Conservation (phyloP, 2,797 vertebrate genomes). For the Sebastes matsubarae region DNA sequence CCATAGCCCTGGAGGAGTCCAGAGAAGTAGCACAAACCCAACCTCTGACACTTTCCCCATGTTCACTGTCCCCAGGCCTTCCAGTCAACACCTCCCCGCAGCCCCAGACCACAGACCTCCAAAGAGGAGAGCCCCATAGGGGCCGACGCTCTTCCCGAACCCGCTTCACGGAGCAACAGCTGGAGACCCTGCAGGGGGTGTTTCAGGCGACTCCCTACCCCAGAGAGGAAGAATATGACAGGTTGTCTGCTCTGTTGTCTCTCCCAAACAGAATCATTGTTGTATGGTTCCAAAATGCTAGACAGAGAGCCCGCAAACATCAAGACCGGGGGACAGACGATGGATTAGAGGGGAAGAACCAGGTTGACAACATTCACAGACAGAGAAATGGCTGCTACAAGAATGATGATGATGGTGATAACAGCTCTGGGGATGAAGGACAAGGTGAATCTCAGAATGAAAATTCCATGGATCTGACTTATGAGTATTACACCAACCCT, state of each 20-base stretch:
- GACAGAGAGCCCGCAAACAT: constrained; percentile 96
- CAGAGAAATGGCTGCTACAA: constrained; percentile 91
- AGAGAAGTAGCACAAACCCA: constrained; percentile 86
- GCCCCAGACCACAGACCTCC: constrained; percentile 81
- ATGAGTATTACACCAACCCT: constrained; percentile 90
- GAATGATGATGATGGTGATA: constrained; percentile 83
- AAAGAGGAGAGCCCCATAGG: constrained; percentile 90
- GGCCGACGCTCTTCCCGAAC: constrained; percentile 94
- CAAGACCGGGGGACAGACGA: constrained; percentile 83
- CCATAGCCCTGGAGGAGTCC: constrained; percentile 91
- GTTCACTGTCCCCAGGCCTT: constrained; percentile 65
- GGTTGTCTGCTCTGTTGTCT: constrained; percentile 91
- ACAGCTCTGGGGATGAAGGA: constrained; percentile 79
- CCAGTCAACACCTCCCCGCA: constrained; percentile 52
- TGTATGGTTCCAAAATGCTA: constrained; percentile 98
- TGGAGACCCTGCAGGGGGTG: constrained; percentile 93
- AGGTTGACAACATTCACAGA: constrained; percentile 87
- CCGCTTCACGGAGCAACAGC: constrained; percentile 95
- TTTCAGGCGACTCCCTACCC: constrained; percentile 98
- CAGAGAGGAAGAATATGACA: constrained; percentile 98
- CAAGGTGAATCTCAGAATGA: constrained; percentile 92
- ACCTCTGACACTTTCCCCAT: constrained; percentile 73
- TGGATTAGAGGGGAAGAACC: constrained; percentile 59
- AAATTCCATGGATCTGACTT: constrained; percentile 92
- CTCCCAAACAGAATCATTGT: constrained; percentile 96